Base-by-base conservation (phyloP, 2,797 vertebrate genomes). In the Thunnus albacares region DNA sequence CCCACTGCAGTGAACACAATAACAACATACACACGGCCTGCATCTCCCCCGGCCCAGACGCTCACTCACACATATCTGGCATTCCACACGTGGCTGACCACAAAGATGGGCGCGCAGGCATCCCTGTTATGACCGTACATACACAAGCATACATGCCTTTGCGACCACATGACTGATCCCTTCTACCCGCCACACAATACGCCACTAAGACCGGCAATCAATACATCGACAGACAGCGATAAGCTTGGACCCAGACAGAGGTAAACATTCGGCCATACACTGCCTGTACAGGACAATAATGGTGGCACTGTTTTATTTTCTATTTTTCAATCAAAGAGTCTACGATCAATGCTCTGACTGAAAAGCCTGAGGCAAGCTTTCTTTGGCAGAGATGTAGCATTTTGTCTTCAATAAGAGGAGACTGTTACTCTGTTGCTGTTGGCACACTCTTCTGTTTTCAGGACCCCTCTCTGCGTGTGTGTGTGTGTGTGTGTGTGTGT, bases 41-140 rank as follows among this genome's bases (percentile, higher is more conserved):
- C 67, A 61, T 87, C 66, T 79, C 51, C 64, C 61, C 52, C 8
- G 4, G 73, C 80, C 79, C 87, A 76, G 84, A 87, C 91, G 86
- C 93, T 94, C 93, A 93, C 91, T 88, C 91, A 61, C 75, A 65
- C 94, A 96, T 96, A 91, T 91, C 93, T 95, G 82, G 74, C 90
- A 96, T 96, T 96, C 94, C 93, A 33, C 81, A 82, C 86, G 71
- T 87, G 81, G 84, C 75, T 89, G 53, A 17, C 90, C 88, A 93
- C 89, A 94, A 87, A 93, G 87, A 91, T 90, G 86, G 91, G 83
- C 66, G 26, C n/a, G 45, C 80, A 86, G 82, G 84, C 87, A 90
- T 93, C 87, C 81, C 84, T 83, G 90, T 91, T 92, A 89, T 90
- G 87, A 83, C 82, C 56, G 13, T 61, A 82, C 75, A 75, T 80